phyloP scores from a whole-genome alignment of 2,797 vertebrate species.

The Cossypha niveicapilla region DNA sequence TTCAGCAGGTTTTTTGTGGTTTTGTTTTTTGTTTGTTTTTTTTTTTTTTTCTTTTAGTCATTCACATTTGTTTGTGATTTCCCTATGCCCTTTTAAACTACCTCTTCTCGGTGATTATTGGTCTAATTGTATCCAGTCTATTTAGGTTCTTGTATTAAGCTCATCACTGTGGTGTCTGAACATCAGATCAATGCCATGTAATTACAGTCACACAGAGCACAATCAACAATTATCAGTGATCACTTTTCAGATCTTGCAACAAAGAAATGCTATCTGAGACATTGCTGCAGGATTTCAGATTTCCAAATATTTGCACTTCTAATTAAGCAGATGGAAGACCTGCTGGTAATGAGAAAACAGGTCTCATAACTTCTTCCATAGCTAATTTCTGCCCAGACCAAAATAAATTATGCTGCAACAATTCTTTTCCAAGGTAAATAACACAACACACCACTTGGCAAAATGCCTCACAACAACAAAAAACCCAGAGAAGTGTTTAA shows the following conservation, averaged over 20 bases:
- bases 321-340: conserved; percentile 77
- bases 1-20: background rate
- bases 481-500: conserved; percentile 61
- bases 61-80: conserved; percentile 29
- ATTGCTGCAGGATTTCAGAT: conserved; percentile 60
- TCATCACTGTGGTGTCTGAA: conserved; percentile 50
- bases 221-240: conserved; percentile 71
- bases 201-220: conserved; percentile 69
- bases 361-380: conserved; percentile 71
- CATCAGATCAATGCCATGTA: conserved; percentile 66
- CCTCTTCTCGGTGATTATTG: conserved; percentile 47
- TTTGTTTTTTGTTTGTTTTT: too few species aligned
- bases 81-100: conserved; percentile 36
- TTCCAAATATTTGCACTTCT: conserved; percentile 75
- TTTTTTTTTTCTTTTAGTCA: background rate
- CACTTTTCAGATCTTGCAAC: conserved; percentile 68
- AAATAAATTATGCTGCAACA: conserved; percentile 68
- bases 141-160: conserved; percentile 41
- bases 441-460: conserved; percentile 51
- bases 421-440: conserved; percentile 70
- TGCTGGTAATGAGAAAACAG: conserved; percentile 70
- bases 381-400: conserved; percentile 61
- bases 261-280: conserved; percentile 63
- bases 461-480: conserved; percentile 42
- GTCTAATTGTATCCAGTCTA: conserved; percentile 63